Percentiles rank a stretch among this genome's conserved stretches.
Conservation (phyloP, 1,140 invertebrate genomes). For the Euglossa dilemma region DNA sequence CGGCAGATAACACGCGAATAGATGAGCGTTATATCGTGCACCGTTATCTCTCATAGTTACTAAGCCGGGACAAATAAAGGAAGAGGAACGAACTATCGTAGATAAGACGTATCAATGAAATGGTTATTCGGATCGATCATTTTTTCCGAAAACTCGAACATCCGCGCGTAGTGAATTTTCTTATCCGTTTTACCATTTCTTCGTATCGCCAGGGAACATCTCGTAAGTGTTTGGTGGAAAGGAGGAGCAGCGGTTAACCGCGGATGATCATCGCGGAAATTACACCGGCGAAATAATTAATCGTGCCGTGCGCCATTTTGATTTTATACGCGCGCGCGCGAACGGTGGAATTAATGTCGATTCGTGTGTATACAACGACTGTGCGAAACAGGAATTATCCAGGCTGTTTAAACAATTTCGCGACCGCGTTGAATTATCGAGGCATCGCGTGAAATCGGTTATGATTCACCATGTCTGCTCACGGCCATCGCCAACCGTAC, state of each 20-base stretch:
- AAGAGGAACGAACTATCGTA: background rate
- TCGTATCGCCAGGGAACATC: background rate
- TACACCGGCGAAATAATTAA: slow-evolving; percentile 29
- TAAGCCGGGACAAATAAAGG: no score
- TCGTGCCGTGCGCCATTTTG: slow-evolving; percentile 2
- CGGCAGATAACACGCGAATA: background rate
- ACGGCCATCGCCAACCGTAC: no score
- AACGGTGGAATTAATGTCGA: background rate
- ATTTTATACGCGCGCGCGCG: background rate
- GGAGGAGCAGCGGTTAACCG: background rate
- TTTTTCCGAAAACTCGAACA: background rate
- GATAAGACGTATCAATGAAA: background rate
- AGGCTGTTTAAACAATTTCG: slow-evolving; percentile 14
- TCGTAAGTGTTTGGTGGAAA: background rate
- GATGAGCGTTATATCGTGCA: background rate
- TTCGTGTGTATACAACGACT: background rate
- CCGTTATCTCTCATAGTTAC: background rate
- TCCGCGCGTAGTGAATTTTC: background rate
- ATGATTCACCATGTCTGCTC: background rate
- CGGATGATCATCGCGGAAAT: background rate
- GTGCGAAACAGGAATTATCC: background rate
- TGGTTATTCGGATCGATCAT: background rate
- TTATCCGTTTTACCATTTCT: background rate
- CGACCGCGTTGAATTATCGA: slow-evolving; percentile 2
- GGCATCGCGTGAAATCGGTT: background rate